A percentile compares a stretch with the other conserved stretches of the same genome.
Conservation (phyloP, 2,888 invertebrate genomes). For the Cheilosia impressa region DNA sequence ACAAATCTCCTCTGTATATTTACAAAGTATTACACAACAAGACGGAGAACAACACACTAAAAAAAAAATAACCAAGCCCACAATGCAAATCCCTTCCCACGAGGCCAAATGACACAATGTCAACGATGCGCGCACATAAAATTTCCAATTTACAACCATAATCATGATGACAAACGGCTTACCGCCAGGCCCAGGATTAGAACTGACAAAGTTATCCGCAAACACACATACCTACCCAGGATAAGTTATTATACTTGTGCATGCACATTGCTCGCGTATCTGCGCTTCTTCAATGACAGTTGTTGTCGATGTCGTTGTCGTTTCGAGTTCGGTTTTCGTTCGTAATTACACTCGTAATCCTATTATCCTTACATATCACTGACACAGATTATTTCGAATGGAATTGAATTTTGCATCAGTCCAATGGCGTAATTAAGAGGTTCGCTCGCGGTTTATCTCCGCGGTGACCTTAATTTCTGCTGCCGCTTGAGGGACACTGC, state of each 20-base stretch:
- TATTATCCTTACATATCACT: slow-evolving; percentile 70
- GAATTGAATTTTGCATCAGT: slow-evolving; percentile 45
- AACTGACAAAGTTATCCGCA: slow-evolving; percentile 53
- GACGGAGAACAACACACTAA: background rate
- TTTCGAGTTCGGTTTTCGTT: background rate
- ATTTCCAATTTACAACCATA: slow-evolving; percentile 67
- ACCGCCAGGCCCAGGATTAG: slow-evolving; percentile 70
- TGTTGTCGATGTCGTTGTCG: slow-evolving; percentile 35
- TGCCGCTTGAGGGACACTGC: background rate
- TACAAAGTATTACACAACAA: background rate
- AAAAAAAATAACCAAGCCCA: background rate
- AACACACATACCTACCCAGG: background rate
- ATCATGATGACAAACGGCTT: slow-evolving; percentile 68
- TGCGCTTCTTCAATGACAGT: slow-evolving; percentile 13
- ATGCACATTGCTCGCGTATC: background rate
- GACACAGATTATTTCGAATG: slow-evolving; percentile 65
- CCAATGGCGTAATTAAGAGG: slow-evolving; percentile 51
- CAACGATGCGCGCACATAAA: slow-evolving; percentile 60
- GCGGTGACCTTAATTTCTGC: slow-evolving; percentile 60
- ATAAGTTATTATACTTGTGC: slow-evolving; percentile 14
- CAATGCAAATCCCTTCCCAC: slow-evolving; percentile 57
- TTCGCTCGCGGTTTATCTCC: slow-evolving; percentile 49
- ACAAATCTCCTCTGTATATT: background rate
- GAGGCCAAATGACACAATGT: slow-evolving; percentile 56
- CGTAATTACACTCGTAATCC: slow-evolving; percentile 64